phyloP scores from a whole-genome alignment of 35 echinoderm and acorn worm genomes.

The Ophioderma brevispina region DNA sequence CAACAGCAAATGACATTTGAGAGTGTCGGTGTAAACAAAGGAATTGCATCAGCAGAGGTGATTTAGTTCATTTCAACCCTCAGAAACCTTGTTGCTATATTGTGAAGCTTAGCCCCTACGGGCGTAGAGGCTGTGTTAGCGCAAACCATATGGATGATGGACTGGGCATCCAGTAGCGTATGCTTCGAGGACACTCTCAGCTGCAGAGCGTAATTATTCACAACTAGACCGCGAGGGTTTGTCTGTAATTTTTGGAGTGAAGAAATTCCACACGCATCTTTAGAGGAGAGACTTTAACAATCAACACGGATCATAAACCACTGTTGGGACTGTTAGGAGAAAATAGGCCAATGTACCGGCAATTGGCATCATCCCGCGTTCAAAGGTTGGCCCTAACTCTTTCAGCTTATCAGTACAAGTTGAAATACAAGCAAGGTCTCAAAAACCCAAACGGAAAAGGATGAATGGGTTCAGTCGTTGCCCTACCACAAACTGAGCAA shows the following conservation, averaged over 20 bases:
- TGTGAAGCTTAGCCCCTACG: too few relatives aligned
- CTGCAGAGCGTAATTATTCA: constrained; percentile 49
- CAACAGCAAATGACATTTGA: too few relatives aligned
- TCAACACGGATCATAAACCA: constrained; percentile 65
- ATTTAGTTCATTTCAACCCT: too few relatives aligned
- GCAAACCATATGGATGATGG: constrained; percentile 31
- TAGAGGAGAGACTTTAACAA: constrained; percentile 54
- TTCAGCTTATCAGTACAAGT: constrained; percentile 32
- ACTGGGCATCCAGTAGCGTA: constrained; percentile 43
- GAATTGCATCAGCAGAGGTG: too few relatives aligned
- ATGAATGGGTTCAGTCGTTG: constrained; percentile 43
- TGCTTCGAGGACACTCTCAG: constrained; percentile 32
- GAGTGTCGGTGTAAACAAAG: too few relatives aligned
- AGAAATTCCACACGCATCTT: constrained; percentile 69
- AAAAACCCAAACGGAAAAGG: constrained; percentile 53
- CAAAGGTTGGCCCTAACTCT: constrained; percentile 49
- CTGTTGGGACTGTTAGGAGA: constrained; percentile 54
- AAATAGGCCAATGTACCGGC: constrained; percentile 5
- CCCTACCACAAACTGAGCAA: neutral
- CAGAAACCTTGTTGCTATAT: too few relatives aligned
- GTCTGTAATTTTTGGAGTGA: constrained; percentile 62
- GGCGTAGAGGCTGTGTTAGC: constrained; percentile 44
- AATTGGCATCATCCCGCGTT: constrained; percentile 50
- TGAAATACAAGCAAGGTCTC: constrained; percentile 1
- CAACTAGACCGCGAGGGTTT: constrained; percentile 70